phyloP scores from a whole-genome alignment of 2,113 vertebrate species.

The Platichthys stellatus region DNA sequence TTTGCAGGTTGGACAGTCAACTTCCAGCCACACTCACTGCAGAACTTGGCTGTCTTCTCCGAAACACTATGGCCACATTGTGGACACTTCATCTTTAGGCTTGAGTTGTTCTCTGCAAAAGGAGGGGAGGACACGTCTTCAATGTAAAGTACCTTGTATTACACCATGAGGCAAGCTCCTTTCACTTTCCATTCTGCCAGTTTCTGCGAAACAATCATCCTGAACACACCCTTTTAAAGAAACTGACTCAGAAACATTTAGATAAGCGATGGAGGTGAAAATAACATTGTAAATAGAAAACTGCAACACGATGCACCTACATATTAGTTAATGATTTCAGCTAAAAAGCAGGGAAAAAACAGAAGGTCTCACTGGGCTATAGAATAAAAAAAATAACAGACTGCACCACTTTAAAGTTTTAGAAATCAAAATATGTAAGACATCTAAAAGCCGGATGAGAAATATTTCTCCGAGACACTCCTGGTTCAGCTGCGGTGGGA shows the following conservation, averaged over 20 bases:
- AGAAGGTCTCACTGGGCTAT: slow-evolving; percentile 12
- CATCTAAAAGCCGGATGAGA: no score
- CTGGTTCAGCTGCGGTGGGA: no score
- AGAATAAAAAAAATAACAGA: background rate
- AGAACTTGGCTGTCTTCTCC: slow-evolving; percentile 74
- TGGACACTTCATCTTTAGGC: slow-evolving; percentile 78
- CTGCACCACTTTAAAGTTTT: no score
- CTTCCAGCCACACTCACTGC: slow-evolving; percentile 69
- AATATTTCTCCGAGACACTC: no score
- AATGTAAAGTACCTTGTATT: background rate
- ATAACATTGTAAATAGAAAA: background rate
- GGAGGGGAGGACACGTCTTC: background rate
- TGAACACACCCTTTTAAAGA: background rate
- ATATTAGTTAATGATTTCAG: background rate
- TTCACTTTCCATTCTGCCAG: slow-evolving; percentile 62
- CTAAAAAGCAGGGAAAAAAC: background rate
- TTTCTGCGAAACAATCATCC: background rate
- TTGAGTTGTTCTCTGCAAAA: slow-evolving; percentile 19
- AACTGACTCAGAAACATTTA: background rate
- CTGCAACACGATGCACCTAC: background rate
- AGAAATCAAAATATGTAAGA: no score
- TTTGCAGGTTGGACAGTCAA: slow-evolving; percentile 16
- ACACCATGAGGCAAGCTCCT: background rate
- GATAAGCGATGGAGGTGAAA: background rate
- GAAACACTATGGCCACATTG: background rate